phyloP scores from a whole-genome alignment of 2,797 vertebrate species.

The Sitta carolinensis region DNA sequence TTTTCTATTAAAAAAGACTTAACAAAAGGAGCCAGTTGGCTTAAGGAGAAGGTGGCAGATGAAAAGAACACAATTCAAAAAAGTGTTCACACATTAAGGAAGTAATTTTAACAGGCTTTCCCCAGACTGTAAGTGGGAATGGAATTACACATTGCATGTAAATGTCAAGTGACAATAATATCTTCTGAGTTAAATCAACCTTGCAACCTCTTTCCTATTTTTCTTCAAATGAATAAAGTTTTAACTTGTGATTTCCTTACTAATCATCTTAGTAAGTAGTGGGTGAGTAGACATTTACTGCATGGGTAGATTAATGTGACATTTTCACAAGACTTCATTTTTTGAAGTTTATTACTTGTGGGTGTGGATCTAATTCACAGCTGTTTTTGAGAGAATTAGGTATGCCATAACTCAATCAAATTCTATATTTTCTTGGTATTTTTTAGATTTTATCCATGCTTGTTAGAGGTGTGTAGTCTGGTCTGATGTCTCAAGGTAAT shows the following conservation, averaged over 20 bases:
- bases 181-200: slow-evolving; percentile 63
- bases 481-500: background rate
- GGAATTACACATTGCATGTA: slow-evolving; percentile 56
- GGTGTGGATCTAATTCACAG: slow-evolving; percentile 54
- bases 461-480: background rate
- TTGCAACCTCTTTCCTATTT: slow-evolving; percentile 65
- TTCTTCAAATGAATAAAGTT: slow-evolving; percentile 67
- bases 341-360: slow-evolving; percentile 43
- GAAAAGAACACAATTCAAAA: slow-evolving; percentile 63
- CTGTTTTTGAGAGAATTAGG: slow-evolving; percentile 35
- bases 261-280: slow-evolving; percentile 67
- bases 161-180: slow-evolving; percentile 73
- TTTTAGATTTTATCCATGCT: background rate
- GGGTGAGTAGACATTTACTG: slow-evolving; percentile 57
- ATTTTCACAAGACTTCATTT: slow-evolving; percentile 45
- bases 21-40: slow-evolving; percentile 60
- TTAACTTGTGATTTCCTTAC: slow-evolving; percentile 70
- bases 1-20: slow-evolving; percentile 47
- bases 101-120: slow-evolving; percentile 70
- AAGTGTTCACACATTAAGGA: slow-evolving; percentile 66
- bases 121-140: slow-evolving; percentile 69
- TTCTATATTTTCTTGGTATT: background rate
- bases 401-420: slow-evolving; percentile 21
- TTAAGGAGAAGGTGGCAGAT: slow-evolving; percentile 52
- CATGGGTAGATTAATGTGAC: slow-evolving; percentile 53